Percentiles rank a stretch among this genome's conserved stretches.
These are phyloP conservation scores for Pocota personata DNA, from an alignment of 2,888 invertebrate genomes.

Conservation along the genomic window DNA sequence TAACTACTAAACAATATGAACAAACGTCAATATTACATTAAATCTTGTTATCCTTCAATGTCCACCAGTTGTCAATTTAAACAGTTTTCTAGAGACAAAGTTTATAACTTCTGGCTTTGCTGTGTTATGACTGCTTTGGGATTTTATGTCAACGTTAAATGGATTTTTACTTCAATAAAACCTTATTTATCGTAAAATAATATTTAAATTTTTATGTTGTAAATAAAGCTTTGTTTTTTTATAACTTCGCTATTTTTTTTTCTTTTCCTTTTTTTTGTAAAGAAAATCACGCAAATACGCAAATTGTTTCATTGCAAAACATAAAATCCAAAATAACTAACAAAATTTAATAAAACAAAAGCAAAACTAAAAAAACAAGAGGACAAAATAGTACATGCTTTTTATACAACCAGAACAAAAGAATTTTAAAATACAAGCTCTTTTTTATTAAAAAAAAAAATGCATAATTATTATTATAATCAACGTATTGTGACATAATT, in stretches of 20 bases:
- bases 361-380: conserved; percentile 16
- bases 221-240: too few species aligned
- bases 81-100: too few species aligned
- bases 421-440: background rate
- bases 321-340: conserved; percentile 24
- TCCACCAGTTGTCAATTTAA: too few species aligned
- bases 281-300: conserved; percentile 18
- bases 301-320: conserved; percentile 19
- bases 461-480: conserved; percentile 20
- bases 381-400: conserved; percentile 30
- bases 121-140: too few species aligned
- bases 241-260: background rate
- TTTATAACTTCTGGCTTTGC: too few species aligned
- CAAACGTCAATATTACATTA: too few species aligned
- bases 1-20: too few species aligned
- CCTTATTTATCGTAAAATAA: too few species aligned
- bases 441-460: conserved; percentile 27
- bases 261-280: background rate
- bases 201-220: background rate
- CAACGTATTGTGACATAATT: conserved; percentile 30
- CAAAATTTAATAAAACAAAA: background rate
- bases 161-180: too few species aligned
- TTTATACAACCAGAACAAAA: conserved; percentile 32
- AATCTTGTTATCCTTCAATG: too few species aligned
- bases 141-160: too few species aligned